Base-by-base conservation (phyloP, 2,888 invertebrate species). In the Formica aserva region DNA sequence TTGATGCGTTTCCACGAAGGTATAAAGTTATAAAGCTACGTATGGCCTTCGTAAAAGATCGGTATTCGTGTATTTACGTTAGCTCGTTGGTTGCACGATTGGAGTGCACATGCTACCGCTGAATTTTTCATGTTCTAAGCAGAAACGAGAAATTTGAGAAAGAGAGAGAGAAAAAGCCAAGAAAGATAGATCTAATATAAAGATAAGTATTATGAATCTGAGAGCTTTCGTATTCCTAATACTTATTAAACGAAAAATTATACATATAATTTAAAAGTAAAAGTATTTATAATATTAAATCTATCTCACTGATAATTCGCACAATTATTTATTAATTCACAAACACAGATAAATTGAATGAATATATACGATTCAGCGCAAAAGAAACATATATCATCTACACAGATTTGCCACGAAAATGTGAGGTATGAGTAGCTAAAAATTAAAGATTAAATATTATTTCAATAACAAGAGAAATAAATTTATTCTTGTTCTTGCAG, bases 51-150 rank as follows among this genome's bases (percentile, higher is more conserved):
- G 77, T 69, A 78, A 78, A 78, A 78, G 69, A 60, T 45, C 13
- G 32, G 32, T 69, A 45, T 45, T 69, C 69, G 41, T 69, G 65
- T 76, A 78, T 78, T 78, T 78, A 78, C 69, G 78, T 78, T 69
- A 45, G 60, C 57, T 78, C 57, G 66, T 65, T 65, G 65, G 66
- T 18, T 78, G 69, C 32, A 11, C 55, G 35, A 11, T 41, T 32
- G 32, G 57, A 57, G 69, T 57, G 55, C 18, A 69, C 78, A 57
- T 45, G 57, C 69, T 65, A 13, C 45, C 8, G 41, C 45, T 78
- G 69, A 69, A 69, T 78, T 57, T 78, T 78, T 78, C 41, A 60
- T 32, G n/a, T 26, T 69, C 32, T 48, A 78, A 78, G 69, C 57
- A 78, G n/a, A 13, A 75, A 66, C 38, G 52, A 38, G 66, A 66